These are phyloP conservation scores for Clarias gariepinus DNA, from an alignment of 2,113 vertebrate genomes.

Conservation along the genomic window DNA sequence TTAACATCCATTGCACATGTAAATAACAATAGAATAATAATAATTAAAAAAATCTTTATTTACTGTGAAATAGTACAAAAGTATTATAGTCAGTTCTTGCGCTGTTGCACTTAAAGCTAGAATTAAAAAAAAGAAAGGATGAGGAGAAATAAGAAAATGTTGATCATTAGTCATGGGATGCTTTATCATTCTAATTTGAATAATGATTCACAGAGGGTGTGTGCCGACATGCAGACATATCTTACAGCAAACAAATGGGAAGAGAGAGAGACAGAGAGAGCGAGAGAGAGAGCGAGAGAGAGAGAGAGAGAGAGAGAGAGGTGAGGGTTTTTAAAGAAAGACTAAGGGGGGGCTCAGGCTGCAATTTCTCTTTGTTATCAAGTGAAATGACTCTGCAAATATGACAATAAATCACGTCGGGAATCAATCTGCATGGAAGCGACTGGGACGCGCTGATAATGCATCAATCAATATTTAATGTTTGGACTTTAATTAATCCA, in stretches of 20 bases:
- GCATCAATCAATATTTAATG: constrained; percentile 99
- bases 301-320: constrained; percentile 26
- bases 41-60: neutral
- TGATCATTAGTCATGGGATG: constrained; percentile 51
- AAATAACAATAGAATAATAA: neutral
- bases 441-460: constrained; percentile 99
- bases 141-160: constrained; percentile 30
- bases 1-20: constrained; percentile 25
- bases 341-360: constrained; percentile 70
- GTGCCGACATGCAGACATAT: constrained; percentile 56
- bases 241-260: constrained; percentile 58
- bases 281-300: too few relatives aligned
- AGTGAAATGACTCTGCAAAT: constrained; percentile 99
- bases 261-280: constrained; percentile 54
- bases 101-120: neutral
- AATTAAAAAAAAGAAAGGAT: constrained; percentile 18
- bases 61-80: neutral
- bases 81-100: neutral
- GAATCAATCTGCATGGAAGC: constrained; percentile 98
- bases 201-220: constrained; percentile 52
- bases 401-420: constrained; percentile 99
- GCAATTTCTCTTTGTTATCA: constrained; percentile 98
- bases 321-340: constrained; percentile 19
- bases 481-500: constrained; percentile 99
- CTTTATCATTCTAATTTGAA: constrained; percentile 57